Evolutionary conservation across 2,113 vertebrate genomes (phyloP), one percentile per base, ranked within the genome.

Genomic region (Pardalotus punctatus): DNA sequence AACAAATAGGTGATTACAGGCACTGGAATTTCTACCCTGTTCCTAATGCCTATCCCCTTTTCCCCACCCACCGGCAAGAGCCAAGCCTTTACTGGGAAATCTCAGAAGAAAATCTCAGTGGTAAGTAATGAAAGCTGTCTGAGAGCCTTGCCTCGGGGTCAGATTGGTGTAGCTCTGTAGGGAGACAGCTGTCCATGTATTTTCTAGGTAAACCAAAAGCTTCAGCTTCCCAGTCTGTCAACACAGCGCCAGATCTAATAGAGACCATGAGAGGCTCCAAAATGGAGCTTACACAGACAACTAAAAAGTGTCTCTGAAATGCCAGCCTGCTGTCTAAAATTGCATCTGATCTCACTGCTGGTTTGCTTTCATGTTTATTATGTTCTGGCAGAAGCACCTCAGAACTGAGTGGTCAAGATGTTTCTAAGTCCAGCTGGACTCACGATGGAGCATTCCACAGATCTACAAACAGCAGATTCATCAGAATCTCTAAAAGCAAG

Each of bases 81-180:
- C 28, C 42, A 76, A 35, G 48, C 22, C 40, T 64, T 84, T 93
- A 58, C 36, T 69, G 6, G 10, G 53, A 86, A 87, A 48, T 64
- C 56, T 90, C 73, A 48, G 60, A 70, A 67, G 72, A 72, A 84
- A 65, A 81, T 81, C 61, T 72, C 70, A 87, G 48, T 22, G 54
- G 36, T 57, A 66, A 89, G 15, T 53, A 92, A 94, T 38, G 9
- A 84, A 23, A 64, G 17, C 17, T 33, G 33, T 33, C 15, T 50
- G 60, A 82, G 31, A 71, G 12, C 2, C 0, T 29, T 8, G 8
- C 66, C 78, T 57, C 6, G 0, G 66, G 70, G 58, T 50, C 23
- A 56, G 65, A 74, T 38, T 1, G 2, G 66, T 53, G 23, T 53
- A 79, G 38, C 27, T 11, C 72, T n/a, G 25, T 12, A 79, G 24